Evolutionary conservation across 2,797 vertebrate species (phyloP).

Genomic region (Garrulus glandarius): DNA sequence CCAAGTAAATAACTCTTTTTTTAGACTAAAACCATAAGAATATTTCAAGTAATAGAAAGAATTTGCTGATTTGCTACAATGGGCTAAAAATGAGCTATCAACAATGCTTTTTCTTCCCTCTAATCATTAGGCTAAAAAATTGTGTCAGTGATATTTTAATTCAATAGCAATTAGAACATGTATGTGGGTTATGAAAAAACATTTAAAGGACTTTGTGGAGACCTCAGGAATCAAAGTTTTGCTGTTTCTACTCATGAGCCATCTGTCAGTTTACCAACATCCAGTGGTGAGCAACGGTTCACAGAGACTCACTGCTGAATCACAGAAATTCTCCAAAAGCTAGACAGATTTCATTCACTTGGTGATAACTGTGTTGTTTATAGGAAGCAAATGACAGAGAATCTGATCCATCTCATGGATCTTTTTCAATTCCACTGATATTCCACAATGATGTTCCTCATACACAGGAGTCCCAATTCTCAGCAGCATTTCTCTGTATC

Average conservation of each 20-base stretch:
- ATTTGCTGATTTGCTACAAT: neutral
- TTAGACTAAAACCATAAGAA: neutral
- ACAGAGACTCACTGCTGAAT: neutral
- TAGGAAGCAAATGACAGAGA: neutral
- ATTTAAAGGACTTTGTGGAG: neutral
- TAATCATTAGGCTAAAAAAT: neutral
- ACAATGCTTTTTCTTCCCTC: neutral
- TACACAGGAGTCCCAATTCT: neutral
- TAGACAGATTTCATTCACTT: neutral
- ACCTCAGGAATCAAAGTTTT: neutral
- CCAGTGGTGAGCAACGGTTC: constrained; percentile 4
- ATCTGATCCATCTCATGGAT: neutral
- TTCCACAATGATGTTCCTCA: neutral
- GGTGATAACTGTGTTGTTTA: neutral
- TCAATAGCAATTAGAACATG: neutral
- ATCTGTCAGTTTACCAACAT: constrained; percentile 16
- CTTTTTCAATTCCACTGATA: neutral
- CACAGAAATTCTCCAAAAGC: constrained; percentile 1
- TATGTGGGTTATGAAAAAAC: neutral
- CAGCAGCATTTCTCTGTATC: neutral
- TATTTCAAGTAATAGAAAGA: neutral
- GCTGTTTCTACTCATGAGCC: neutral
- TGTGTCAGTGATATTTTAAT: neutral
- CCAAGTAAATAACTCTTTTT: neutral
- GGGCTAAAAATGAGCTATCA: neutral